Evolutionary conservation across 2,888 invertebrate species (phyloP), one percentile per base, ranked within the genome.

Genomic region (Trichopoda pennipes): DNA sequence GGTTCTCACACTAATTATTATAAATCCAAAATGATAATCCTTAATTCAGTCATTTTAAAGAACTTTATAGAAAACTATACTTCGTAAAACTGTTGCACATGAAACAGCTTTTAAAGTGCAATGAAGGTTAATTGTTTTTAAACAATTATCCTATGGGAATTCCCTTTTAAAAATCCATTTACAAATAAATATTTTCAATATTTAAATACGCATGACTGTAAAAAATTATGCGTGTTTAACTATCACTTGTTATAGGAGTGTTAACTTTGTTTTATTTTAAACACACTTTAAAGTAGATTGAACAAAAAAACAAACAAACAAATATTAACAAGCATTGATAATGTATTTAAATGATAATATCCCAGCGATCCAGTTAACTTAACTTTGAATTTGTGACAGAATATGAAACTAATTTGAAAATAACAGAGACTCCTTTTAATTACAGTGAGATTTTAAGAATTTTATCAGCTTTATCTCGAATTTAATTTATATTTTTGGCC

Each of bases 321-420:
- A 42, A 76, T 69, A 76, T 61, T 53, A 55, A 53, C 47, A 47
- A 16, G 47, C 21, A 10, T 35, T 14, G 12, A 49, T 49, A 68
- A 68, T 53, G 21, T 68, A 53, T 76, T 76, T 61, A 55, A 17
- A 56, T 12, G 49, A 49, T 17, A 35, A 49, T 63, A 69, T 56
- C 47, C 38, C 38, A 38, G 38, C 38, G 12, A 12, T 1, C 38
- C 3, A 12, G 12, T 12, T 38, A 12, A 10, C 28, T 4, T 28
- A 28, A 38, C 1, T 12, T 1, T 7, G 2, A 12, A 38, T 8
- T 38, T 35, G 7, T 1, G 12, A 12, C 10, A 12, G 12, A 38
- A 9, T 35, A 10, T 35, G 8, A 10, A 35, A 35, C 1, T 35
- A 35, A 35, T 35, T 35, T 8, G 8, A 35, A 10, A 35, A 35